phyloP scores from a whole-genome alignment of 1,140 invertebrate genomes.

The Drosophila mojavensis region DNA sequence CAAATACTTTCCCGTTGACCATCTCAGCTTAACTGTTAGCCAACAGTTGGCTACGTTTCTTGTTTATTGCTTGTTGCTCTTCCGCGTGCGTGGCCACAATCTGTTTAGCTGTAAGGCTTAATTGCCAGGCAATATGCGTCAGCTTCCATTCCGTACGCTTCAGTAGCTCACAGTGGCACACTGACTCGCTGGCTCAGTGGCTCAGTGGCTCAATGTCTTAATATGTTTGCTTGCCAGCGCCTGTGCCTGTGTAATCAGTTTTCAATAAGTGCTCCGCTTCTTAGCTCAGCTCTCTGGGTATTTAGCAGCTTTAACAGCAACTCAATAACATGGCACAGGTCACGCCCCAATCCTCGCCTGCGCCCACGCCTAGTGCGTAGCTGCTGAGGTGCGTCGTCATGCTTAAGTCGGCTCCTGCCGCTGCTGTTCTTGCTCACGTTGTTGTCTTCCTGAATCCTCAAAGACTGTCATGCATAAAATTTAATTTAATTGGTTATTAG shows the following conservation, averaged over 20 bases:
- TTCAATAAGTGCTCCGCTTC: conserved; percentile 57
- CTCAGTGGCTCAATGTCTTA: conserved; percentile 37
- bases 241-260: conserved; percentile 54
- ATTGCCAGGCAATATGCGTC: conserved; percentile 73
- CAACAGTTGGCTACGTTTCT: conserved; percentile 20
- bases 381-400: conserved; percentile 16
- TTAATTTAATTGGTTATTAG: conserved; percentile 61
- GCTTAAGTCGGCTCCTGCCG: conserved; percentile 1
- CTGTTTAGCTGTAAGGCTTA: conserved; percentile 68
- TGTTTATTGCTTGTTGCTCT: conserved; percentile 45
- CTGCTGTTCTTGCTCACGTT: too few relatives aligned
- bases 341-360: neutral
- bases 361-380: neutral
- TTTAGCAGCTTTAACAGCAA: conserved; percentile 40
- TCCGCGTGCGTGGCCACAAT: conserved; percentile 62
- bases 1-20: neutral
- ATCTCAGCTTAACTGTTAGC: conserved; percentile 2
- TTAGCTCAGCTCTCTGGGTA: conserved; percentile 13
- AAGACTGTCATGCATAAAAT: conserved; percentile 35
- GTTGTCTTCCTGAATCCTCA: conserved; percentile 24
- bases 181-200: neutral
- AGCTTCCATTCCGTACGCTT: conserved; percentile 3
- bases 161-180: neutral
- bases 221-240: conserved; percentile 40
- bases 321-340: conserved; percentile 12